phyloP scores from a whole-genome alignment of 2,888 invertebrate species.

The Pollenia labialis region DNA sequence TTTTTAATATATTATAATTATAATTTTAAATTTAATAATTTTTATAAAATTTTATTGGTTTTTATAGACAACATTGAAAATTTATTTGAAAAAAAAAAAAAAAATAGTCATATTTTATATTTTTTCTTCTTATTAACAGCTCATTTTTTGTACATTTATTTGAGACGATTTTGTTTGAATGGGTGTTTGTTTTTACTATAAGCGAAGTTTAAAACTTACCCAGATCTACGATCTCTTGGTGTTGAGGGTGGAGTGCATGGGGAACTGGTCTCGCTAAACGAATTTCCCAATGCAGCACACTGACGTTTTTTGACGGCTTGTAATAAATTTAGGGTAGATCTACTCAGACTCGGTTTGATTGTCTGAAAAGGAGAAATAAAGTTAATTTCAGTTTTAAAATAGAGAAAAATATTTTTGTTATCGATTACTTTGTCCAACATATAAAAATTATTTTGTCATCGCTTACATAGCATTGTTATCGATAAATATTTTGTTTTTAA shows the following conservation, averaged over 20 bases:
- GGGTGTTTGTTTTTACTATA: not conserved
- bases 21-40: too few relatives aligned
- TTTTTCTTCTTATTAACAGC: constrained; percentile 52
- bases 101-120: not conserved
- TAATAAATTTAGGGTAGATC: constrained; percentile 83
- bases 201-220: constrained; percentile 79
- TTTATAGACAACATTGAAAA: constrained; percentile 41
- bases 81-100: not conserved
- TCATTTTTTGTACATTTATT: constrained; percentile 72
- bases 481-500: too few relatives aligned
- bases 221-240: constrained; percentile 83
- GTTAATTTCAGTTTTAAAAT: not conserved
- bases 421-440: too few relatives aligned
- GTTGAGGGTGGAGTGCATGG: constrained; percentile 84
- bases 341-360: constrained; percentile 84
- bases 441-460: too few relatives aligned
- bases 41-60: not conserved
- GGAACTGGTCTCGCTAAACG: constrained; percentile 84
- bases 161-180: constrained; percentile 31
- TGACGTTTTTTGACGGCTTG: constrained; percentile 84
- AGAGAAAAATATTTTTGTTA: constrained; percentile 8
- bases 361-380: constrained; percentile 77
- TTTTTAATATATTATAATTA: too few relatives aligned
- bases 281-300: constrained; percentile 83
- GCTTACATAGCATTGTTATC: too few relatives aligned